Evolutionary conservation across 2,113 vertebrate genomes (phyloP), one percentile per base, ranked within the genome.

Genomic region (Anolis carolinensis): DNA sequence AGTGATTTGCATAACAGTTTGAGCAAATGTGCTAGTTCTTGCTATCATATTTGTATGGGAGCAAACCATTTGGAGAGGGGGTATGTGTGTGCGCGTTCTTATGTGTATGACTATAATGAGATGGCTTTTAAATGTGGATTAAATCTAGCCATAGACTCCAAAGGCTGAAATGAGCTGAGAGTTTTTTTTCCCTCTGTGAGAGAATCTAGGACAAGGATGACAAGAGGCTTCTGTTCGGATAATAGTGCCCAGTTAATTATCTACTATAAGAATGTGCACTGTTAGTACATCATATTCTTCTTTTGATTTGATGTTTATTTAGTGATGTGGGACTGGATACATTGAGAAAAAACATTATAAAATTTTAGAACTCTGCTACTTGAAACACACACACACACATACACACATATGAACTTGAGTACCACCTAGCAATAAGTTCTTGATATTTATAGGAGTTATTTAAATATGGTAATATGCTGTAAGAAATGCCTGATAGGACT

Each of bases 51-150:
- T 71, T 27, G 1, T 16, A 59, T 59, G 55, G 18, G 13, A 59
- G 18, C 55, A 59, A 59, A 59, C 9, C 91, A 92, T 85, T 93
- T 89, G 59, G 36, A 27, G 50, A 34, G 44, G 34, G 23, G 23
- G 63, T 67, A 7, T 68, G 3, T 27, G 65, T 9, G 65, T 25
- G 9, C 30, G 65, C 30, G 27, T 7, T 1, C 86, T 82, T 83
- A 95, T 95, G 85, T 87, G 84, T 83, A 95, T 95, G 85, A 95
- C 95, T 90, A 88, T 84, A 74, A 92, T 89, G 81, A 89, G 79
- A 36, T 71, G 84, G 79, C 82, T 83, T 92, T 93, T 91, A 85
- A 48, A 81, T 63, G 27, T 10, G 88, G 79, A 90, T 92, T 88
- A 92, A 94, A 44, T 95, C 88, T 87, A 86, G 67, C 83, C 85